A percentile compares a stretch with the other conserved stretches of the same genome.
Evolutionary conservation across 1,140 invertebrate species (phyloP).

Genomic region (Calycopis cecrops): DNA sequence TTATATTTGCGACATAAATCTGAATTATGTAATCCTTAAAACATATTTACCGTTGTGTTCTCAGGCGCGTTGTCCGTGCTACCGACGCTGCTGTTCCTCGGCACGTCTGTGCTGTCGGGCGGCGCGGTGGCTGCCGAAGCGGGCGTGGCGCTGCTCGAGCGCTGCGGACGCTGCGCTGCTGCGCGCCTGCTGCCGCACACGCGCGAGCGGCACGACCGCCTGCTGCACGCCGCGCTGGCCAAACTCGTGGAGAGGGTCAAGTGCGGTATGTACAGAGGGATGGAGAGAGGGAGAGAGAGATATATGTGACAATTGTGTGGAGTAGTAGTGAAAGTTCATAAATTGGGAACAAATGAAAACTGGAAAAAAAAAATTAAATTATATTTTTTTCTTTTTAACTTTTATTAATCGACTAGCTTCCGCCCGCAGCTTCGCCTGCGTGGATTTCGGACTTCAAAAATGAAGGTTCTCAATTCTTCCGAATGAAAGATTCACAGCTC

Average conservation of each 20-base stretch:
- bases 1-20: too few relatives aligned
- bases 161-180: constrained; percentile 58
- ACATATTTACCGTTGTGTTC: background rate
- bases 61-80: constrained; percentile 89
- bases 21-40: too few relatives aligned
- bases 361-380: too few relatives aligned
- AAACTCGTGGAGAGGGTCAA: constrained; percentile 93
- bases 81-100: constrained; percentile 93
- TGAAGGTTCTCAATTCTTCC: too few relatives aligned
- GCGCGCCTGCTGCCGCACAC: constrained; percentile 39
- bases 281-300: background rate
- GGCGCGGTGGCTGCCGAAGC: constrained; percentile 76
- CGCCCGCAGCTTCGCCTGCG: too few relatives aligned
- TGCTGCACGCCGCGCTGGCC: constrained; percentile 90
- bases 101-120: constrained; percentile 90
- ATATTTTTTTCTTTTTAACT: too few relatives aligned
- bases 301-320: too few relatives aligned
- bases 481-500: too few relatives aligned
- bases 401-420: too few relatives aligned
- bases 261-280: constrained; percentile 75
- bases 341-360: too few relatives aligned
- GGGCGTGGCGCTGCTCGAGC: constrained; percentile 77
- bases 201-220: constrained; percentile 81
- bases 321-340: too few relatives aligned
- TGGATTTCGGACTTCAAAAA: too few relatives aligned